Evolutionary conservation across 2,113 vertebrate species (phyloP), one percentile per base, ranked within the genome.

Genomic region (Galemys pyrenaicus): DNA sequence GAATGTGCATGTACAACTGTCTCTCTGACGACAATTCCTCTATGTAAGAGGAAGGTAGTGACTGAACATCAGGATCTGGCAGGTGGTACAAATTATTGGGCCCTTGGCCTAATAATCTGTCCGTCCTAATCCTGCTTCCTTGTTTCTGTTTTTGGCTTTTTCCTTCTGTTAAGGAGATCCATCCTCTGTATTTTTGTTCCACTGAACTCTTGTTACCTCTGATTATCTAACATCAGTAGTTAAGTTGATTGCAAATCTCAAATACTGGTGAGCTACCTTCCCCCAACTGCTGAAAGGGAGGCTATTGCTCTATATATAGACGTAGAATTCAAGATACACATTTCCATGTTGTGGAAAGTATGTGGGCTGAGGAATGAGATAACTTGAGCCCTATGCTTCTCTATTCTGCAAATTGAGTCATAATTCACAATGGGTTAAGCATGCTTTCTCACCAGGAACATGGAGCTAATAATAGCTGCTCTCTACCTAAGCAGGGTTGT

Each of bases 141-240:
- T 13, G 7, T 60, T 67, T 95, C 62, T 92, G 24, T 74, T 82
- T 74, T 64, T 20, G 71, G 26, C 32, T 8, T 56, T 6, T 84
- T 64, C n/a, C 4, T n/a, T 6, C 0, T n/a, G 2, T 28, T 58
- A 46, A 73, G 24, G 37, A 37, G 0, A 24, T 5, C 3, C 46
- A 15, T 1, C 2, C 0, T 6, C 12, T 9, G 9, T 15, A 30
- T 3, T 24, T 13, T 58, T 32, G n/a, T 41, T 39, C 13, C 6
- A 11, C 20, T 41, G 67, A 58, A 87, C 22, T 95, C 22, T 44
- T 7, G 51, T 1, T n/a, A 6, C 30, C 58, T 19, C 92, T 56
- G 15, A 77, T 30, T 46, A 0, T 71, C 26, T 68, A 30, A 22
- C 82, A 35, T 68, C 10, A 68, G 46, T 37, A 37, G 70, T 17